Conservation (phyloP, 1,140 invertebrate genomes). For the Sarcophaga peregrina region DNA sequence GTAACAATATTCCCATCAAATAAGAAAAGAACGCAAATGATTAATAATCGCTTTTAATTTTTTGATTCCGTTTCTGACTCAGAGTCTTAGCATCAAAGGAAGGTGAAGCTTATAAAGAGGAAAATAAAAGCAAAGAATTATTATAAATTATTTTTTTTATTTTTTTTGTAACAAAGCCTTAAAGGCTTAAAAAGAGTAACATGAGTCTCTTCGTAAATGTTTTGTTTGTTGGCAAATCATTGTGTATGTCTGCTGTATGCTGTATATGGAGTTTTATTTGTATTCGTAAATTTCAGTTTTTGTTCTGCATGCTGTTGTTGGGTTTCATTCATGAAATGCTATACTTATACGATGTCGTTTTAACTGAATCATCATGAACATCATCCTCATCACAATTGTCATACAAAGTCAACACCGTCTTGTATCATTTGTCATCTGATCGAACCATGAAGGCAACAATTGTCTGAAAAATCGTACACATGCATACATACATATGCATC, state of each 20-base stretch:
- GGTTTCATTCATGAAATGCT: slow-evolving; percentile 10
- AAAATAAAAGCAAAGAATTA: background rate
- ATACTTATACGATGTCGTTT: slow-evolving; percentile 16
- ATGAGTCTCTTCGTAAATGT: background rate
- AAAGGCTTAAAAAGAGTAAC: background rate
- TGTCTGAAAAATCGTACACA: background rate
- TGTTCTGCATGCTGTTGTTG: background rate
- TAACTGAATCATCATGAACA: slow-evolving; percentile 30
- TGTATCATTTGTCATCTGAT: slow-evolving; percentile 38
- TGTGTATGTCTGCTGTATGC: too few relatives aligned
- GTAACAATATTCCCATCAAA: too few relatives aligned
- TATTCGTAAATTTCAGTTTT: background rate
- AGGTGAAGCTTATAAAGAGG: too few relatives aligned
- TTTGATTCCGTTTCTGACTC: background rate
- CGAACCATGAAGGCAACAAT: slow-evolving; percentile 34
- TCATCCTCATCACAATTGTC: slow-evolving; percentile 26
- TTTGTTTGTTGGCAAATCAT: too few relatives aligned
- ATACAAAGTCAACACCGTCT: slow-evolving; percentile 32
- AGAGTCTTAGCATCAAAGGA: background rate
- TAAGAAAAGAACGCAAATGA: background rate
- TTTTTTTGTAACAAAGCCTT: background rate
- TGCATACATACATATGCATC: background rate
- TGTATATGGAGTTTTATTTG: too few relatives aligned
- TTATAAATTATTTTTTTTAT: too few relatives aligned
- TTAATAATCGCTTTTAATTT: slow-evolving; percentile 2